Evolutionary conservation across 2,113 vertebrate genomes (phyloP), one percentile per base, ranked within the genome.

Genomic region (Diglossa brunneiventris): DNA sequence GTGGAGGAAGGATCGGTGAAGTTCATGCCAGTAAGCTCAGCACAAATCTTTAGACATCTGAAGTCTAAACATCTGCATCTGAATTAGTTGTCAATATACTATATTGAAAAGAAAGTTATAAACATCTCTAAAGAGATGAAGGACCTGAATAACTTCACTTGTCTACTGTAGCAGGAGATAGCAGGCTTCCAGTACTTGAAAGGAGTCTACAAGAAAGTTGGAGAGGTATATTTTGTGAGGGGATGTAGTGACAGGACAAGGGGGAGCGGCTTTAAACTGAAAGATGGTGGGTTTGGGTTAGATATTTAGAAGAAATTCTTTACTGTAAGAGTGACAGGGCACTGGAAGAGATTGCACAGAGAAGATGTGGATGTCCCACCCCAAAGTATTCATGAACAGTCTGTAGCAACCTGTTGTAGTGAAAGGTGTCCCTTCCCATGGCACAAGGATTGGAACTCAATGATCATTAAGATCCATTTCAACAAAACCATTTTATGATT

Each of bases 321-420:
- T 46, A 10, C 9, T n/a, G 23, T 37, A 15, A 39, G 16, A 11
- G 37, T 26, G 33, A 6, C 0, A 0, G 39, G 28, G 23, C 28
- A 10, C 28, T 52, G 61, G 33, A 39, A 46, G 28, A 46, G 7
- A 7, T 22, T 53, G 7, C 46, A 16, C 11, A 41, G 62, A 75
- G 61, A 46, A 46, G 6, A 14, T 26, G 6, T 39, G 19, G 16
- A n/a, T 47, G 28, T 39, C 28, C 9, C 23, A 39, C 7, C 1
- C 37, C 1, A n/a, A 68, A 41, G 5, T 53, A 37, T 35, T 75
- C 20, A 47, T 41, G 28, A 11, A 9, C 20, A 61, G 28, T 42
- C 28, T 68, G 46, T 15, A 53, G 7, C 7, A 61, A 21, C 16
- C 6, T 75, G 13, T 31, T 75, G 16, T n/a, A 61, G 3, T n/a